These are phyloP conservation scores for Steinernema carpocapsae DNA, from an alignment of 2,888 invertebrate genomes.

Conservation along the genomic window DNA sequence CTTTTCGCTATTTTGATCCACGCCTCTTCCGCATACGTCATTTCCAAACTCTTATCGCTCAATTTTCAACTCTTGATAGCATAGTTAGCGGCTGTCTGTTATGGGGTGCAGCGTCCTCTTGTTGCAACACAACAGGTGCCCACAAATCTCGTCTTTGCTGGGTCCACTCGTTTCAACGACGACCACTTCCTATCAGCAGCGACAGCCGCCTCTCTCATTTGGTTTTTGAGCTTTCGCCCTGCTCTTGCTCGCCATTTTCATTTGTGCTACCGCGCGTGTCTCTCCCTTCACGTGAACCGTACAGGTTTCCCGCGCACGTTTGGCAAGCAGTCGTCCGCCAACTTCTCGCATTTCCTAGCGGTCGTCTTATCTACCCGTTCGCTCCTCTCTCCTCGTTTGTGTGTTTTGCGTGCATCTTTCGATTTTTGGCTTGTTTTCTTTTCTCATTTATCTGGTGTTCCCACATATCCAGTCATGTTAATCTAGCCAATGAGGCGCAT, in stretches of 20 bases:
- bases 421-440: too few species aligned
- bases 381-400: neutral
- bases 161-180: neutral
- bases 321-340: neutral
- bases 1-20: too few species aligned
- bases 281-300: neutral
- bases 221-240: slow-evolving; percentile 9
- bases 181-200: neutral
- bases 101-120: too few species aligned
- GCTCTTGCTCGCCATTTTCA: too few species aligned
- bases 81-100: too few species aligned
- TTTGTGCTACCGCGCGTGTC: too few species aligned
- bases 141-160: neutral
- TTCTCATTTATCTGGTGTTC: neutral
- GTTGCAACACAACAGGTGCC: too few species aligned
- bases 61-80: too few species aligned
- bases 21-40: too few species aligned
- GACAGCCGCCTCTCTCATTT: neutral
- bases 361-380: neutral
- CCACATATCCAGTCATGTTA: neutral
- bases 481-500: too few species aligned
- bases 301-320: slow-evolving; percentile 12
- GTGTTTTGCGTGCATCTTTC: too few species aligned
- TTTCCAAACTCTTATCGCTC: too few species aligned
- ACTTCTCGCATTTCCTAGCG: neutral